These are phyloP conservation scores for Lasioglossum marginatum DNA, from an alignment of 2,888 invertebrate genomes.

Conservation along the genomic window DNA sequence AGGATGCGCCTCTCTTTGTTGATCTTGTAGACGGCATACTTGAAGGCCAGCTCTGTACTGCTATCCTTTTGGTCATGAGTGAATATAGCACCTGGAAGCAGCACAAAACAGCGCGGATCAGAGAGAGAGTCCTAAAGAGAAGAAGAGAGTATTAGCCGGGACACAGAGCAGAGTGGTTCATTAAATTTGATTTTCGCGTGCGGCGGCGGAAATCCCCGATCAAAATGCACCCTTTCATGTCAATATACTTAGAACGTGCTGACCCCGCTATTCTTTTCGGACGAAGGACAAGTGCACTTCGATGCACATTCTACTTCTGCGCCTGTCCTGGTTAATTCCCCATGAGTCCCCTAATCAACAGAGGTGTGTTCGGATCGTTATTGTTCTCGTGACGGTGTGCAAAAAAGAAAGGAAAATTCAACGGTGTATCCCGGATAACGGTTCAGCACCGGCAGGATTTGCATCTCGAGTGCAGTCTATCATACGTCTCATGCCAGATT, in stretches of 20 bases:
- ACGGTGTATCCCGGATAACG: neutral
- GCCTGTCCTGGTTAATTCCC: neutral
- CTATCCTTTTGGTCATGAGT: conserved; percentile 90
- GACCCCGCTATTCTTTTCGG: conserved; percentile 36
- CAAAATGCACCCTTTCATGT: conserved; percentile 52
- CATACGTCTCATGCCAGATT: conserved; percentile 46
- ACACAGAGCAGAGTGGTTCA: conserved; percentile 29
- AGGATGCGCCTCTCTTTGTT: conserved; percentile 90
- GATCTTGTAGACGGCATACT: conserved; percentile 92
- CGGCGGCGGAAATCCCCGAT: conserved; percentile 42
- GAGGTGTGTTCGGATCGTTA: neutral
- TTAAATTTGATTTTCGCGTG: conserved; percentile 43
- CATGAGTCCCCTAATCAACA: neutral
- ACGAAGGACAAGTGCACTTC: conserved; percentile 44
- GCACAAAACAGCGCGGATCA: neutral
- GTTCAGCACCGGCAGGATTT: conserved; percentile 43
- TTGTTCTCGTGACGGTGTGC: neutral
- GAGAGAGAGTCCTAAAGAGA: neutral
- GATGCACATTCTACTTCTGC: neutral
- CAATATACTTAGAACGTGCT: conserved; percentile 56
- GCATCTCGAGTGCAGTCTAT: conserved; percentile 52
- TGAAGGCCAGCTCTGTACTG: conserved; percentile 91
- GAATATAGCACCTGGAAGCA: conserved; percentile 90
- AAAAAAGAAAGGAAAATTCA: too few species aligned
- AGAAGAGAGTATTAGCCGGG: neutral